Conservation (phyloP, 2,113 vertebrate genomes). For the Pithys albifrons region DNA sequence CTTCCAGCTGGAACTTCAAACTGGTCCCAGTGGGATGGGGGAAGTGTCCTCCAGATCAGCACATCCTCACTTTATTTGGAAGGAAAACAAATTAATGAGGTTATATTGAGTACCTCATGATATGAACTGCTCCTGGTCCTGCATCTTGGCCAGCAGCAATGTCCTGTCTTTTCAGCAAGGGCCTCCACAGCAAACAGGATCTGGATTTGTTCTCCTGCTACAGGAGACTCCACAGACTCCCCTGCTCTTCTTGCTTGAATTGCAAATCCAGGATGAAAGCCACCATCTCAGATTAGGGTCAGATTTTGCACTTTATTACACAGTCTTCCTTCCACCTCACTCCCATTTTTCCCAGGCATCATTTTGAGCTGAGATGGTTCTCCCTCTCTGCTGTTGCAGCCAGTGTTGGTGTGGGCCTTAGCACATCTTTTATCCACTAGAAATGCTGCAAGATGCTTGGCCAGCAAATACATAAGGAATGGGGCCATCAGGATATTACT, state of each 20-base stretch:
- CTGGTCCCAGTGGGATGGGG: neutral
- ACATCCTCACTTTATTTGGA: neutral
- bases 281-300: neutral
- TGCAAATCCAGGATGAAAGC: neutral
- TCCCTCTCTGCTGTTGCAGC: neutral
- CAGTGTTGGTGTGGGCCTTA: rapidly evolving
- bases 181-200: neutral
- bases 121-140: neutral
- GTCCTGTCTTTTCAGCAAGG: neutral
- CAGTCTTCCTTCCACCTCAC: neutral
- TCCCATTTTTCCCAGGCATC: neutral
- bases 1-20: neutral
- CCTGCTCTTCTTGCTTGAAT: neutral
- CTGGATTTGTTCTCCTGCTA: neutral
- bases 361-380: neutral
- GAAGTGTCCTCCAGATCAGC: neutral
- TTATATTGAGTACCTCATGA: no score
- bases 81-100: neutral
- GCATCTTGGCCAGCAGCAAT: neutral
- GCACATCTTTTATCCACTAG: neutral
- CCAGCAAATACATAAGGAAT: neutral
- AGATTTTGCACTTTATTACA: neutral
- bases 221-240: neutral
- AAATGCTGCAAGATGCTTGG: neutral
- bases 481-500: neutral